Evolutionary conservation across 1,140 invertebrate genomes (phyloP).

Genomic region (Spodoptera litura): DNA sequence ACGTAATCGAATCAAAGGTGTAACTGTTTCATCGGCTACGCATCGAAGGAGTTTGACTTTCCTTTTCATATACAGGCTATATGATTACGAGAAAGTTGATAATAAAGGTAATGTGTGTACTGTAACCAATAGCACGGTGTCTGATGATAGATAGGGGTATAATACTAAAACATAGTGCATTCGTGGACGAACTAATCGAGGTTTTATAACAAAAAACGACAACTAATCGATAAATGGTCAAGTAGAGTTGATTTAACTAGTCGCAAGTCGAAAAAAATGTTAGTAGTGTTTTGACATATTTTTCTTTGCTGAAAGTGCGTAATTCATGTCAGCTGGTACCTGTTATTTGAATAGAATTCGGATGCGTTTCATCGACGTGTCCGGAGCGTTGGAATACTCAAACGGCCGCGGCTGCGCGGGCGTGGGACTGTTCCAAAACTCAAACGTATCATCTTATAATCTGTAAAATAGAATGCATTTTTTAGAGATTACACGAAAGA

Average conservation of each 20-base stretch:
- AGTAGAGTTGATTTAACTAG: conserved; percentile 87
- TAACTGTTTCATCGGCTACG: conserved; percentile 50
- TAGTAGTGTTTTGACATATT: conserved; percentile 87
- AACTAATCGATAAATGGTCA: conserved; percentile 83
- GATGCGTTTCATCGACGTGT: conserved; percentile 41
- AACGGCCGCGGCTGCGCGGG: conserved; percentile 62
- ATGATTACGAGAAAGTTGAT: conserved; percentile 68
- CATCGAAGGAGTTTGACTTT: conserved; percentile 59
- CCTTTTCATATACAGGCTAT: conserved; percentile 76
- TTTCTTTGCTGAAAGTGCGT: conserved; percentile 87
- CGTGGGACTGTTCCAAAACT: conserved; percentile 79
- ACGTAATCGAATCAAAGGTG: conserved; percentile 31
- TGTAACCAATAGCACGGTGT: conserved; percentile 64
- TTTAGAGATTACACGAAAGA: conserved; percentile 76
- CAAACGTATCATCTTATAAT: conserved; percentile 64
- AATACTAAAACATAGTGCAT: conserved; percentile 82
- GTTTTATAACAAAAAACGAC: conserved; percentile 74
- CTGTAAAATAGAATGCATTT: conserved; percentile 81
- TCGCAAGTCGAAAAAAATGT: conserved; percentile 85
- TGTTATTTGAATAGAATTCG: conserved; percentile 72
- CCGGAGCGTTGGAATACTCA: conserved; percentile 75
- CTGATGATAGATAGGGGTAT: conserved; percentile 71
- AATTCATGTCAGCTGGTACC: conserved; percentile 86
- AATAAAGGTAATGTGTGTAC: conserved; percentile 51
- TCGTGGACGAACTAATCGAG: conserved; percentile 79